Conservation (phyloP, 1,140 invertebrate genomes). For the Pogonomyrmex barbatus region DNA sequence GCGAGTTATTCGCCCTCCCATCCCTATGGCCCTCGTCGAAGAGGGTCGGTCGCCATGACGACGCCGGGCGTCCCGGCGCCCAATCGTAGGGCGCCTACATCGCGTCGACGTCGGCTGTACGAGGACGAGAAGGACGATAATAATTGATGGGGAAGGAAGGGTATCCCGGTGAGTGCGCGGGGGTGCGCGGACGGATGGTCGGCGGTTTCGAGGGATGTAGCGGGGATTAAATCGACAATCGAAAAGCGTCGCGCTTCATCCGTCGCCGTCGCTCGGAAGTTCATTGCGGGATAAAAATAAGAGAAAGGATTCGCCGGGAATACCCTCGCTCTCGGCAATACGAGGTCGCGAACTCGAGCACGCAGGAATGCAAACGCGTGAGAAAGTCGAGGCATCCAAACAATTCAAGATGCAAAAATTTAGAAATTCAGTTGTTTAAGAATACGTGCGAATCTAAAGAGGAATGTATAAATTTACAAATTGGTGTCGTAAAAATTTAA, state of each 20-base stretch:
- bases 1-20: conserved; percentile 83
- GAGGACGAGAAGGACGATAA: conserved; percentile 74
- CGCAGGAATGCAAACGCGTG: background rate
- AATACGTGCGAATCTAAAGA: background rate
- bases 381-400: background rate
- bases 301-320: conserved; percentile 27
- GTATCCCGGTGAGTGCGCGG: background rate
- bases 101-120: conserved; percentile 71
- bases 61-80: conserved; percentile 75
- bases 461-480: background rate
- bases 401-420: background rate
- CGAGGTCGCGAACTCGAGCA: background rate
- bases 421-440: background rate
- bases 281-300: conserved; percentile 60
- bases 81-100: conserved; percentile 76
- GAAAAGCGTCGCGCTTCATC: conserved; percentile 39
- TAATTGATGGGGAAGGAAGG: conserved; percentile 71
- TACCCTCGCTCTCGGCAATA: background rate
- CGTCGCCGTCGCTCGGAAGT: conserved; percentile 29
- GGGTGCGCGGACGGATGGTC: conserved; percentile 31
- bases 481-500: background rate
- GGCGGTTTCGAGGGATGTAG: conserved; percentile 65
- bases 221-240: conserved; percentile 67
- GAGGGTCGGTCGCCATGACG: conserved; percentile 78
- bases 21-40: conserved; percentile 66